Evolutionary conservation across 2,888 invertebrate species (phyloP).

Genomic region (Apantesis nais): DNA sequence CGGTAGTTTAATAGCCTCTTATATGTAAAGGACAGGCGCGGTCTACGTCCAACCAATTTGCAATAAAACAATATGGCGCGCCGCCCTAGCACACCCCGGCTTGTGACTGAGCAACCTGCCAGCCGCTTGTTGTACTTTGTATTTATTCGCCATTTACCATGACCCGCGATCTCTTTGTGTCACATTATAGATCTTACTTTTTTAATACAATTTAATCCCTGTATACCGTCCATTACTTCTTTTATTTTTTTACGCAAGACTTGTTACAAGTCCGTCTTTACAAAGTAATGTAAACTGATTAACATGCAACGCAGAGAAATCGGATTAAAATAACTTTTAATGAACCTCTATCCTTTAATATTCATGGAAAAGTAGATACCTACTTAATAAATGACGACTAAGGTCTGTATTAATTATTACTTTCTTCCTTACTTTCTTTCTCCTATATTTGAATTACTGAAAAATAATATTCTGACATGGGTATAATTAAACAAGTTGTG

Average conservation of each 20-base stretch:
- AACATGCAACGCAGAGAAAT: constrained; percentile 58
- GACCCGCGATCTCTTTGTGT: constrained; percentile 66
- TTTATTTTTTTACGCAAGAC: constrained; percentile 33
- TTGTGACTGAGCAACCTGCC: constrained; percentile 59
- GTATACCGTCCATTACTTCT: constrained; percentile 36
- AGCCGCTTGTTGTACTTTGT: constrained; percentile 64
- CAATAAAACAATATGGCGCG: constrained; percentile 84
- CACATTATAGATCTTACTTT: constrained; percentile 59
- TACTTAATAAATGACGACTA: constrained; percentile 53
- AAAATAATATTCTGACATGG: constrained; percentile 19
- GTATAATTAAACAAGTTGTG: constrained; percentile 15
- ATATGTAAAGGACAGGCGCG: constrained; percentile 84
- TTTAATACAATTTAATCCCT: constrained; percentile 59
- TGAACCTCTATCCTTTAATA: constrained; percentile 62
- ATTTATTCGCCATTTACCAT: constrained; percentile 65
- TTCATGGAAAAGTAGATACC: constrained; percentile 58
- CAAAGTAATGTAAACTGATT: constrained; percentile 59
- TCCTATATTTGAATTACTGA: constrained; percentile 31
- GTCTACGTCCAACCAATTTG: constrained; percentile 84
- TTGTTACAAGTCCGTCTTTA: constrained; percentile 40
- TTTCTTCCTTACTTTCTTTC: constrained; percentile 25
- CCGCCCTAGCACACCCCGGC: constrained; percentile 63
- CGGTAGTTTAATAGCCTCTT: constrained; percentile 83
- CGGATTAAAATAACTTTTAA: constrained; percentile 68
- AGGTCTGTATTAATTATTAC: constrained; percentile 42